Conservation (phyloP, 1,140 invertebrate species). For the Chrysomallon squamiferum region DNA sequence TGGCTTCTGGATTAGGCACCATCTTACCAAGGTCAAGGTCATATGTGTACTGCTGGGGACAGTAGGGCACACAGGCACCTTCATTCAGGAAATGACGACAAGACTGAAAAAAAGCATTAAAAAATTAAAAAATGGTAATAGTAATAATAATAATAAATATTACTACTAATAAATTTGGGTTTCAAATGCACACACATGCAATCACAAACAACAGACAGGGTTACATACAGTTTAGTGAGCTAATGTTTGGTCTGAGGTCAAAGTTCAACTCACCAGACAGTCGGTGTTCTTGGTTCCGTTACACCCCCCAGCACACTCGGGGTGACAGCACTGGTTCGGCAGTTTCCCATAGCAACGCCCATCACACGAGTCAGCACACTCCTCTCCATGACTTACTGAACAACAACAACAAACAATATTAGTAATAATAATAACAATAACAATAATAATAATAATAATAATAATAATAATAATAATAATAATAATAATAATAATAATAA, state of each 20-base stretch:
- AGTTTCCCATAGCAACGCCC: constrained; percentile 91
- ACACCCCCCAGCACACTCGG: constrained; percentile 96
- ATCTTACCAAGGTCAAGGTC: constrained; percentile 89
- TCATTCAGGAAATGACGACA: constrained; percentile 96
- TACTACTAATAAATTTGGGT: too few relatives aligned
- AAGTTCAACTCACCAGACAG: constrained; percentile 77
- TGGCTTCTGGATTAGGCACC: constrained; percentile 90
- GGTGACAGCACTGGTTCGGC: constrained; percentile 90
- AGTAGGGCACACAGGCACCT: constrained; percentile 93
- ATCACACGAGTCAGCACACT: constrained; percentile 91
- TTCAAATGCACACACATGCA: too few relatives aligned
- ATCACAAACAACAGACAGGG: too few relatives aligned
- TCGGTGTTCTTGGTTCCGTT: constrained; percentile 90
- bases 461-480: too few relatives aligned
- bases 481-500: too few relatives aligned
- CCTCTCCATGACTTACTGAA: constrained; percentile 67
- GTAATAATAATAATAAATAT: too few relatives aligned
- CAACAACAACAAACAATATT: too few relatives aligned
- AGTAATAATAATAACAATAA: too few relatives aligned
- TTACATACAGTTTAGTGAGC: too few relatives aligned
- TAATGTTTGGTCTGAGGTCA: too few relatives aligned
- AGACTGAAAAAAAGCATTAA: constrained; percentile 73
- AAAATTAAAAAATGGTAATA: too few relatives aligned
- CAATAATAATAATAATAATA: too few relatives aligned
- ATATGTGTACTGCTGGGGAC: constrained; percentile 92